Evolutionary conservation across 2,113 vertebrate species (phyloP), one percentile per base, ranked within the genome.

Genomic region (Pygoscelis adeliae): DNA sequence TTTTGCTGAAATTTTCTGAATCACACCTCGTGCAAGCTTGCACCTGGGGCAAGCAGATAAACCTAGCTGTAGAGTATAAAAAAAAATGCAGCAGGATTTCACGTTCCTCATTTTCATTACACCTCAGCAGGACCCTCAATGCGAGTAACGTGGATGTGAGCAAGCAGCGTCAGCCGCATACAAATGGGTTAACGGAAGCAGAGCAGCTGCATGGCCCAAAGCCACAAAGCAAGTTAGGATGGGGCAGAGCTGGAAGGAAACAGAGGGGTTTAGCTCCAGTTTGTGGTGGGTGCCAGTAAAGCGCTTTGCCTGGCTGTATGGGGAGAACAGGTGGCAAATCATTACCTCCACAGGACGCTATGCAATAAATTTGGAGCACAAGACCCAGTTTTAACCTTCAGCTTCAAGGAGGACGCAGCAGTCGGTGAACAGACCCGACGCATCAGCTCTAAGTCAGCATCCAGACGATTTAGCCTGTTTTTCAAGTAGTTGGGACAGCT

Each of bases 201-300:
- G 42, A 96, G 95, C 97, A 97, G 96, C 97, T 96, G 96, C 83
- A 73, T 67, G 90, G 97, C 97, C 79, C 74, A 22, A 42, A 95
- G 96, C 96, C 92, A 95, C 63, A 73, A 53, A 78, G 82, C 93
- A 80, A 95, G 81, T 26, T 50, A 70, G 91, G 87, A 91, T 74
- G 8, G n/a, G 52, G 95, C 80, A 89, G 76, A 91, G 77, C 76
- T 94, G 93, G 91, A 93, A 83, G 5, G 5, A 82, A 50, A 82
- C 3, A 0, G 49, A 61, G 58, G 29, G 72, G 29, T 12, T 90
- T 21, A 72, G 81, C 67, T 96, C 94, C 89, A 93, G 71, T n/a
- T 72, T 50, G 44, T 12, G 34, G 73, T 34, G 62, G 40, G 50
- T 85, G 93, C 95, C 94, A 95, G 66, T 17, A 74, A 46, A 96